Evolutionary conservation across 2,888 invertebrate species (phyloP).

Genomic region (Oscheius sp.): DNA sequence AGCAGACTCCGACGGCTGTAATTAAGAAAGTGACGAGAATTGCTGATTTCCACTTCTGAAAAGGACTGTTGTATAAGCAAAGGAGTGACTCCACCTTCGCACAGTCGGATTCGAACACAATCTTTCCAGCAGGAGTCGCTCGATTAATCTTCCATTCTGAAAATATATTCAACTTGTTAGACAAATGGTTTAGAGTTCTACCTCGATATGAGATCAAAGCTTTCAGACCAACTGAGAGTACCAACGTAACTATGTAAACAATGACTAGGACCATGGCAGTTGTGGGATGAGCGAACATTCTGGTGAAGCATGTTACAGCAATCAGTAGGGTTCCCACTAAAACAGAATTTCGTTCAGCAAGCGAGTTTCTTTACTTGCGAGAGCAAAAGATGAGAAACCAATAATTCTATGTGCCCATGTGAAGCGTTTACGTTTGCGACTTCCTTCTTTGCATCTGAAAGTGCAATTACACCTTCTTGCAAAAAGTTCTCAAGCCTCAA

Average conservation of each 20-base stretch:
- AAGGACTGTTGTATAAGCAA: background rate
- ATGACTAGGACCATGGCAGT: conserved; percentile 15
- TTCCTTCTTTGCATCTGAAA: conserved; percentile 25
- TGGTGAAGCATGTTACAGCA: background rate
- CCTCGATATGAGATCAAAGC: conserved; percentile 3
- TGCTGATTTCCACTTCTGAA: conserved; percentile 22
- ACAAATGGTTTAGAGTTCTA: background rate
- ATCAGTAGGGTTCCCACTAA: conserved; percentile 18
- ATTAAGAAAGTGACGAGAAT: conserved; percentile 2
- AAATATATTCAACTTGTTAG: background rate
- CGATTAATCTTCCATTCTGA: conserved; percentile 15
- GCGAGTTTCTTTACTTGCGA: background rate
- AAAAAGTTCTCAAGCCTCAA: too few species aligned
- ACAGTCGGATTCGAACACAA: conserved; percentile 29
- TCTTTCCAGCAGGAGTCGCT: conserved; percentile 1
- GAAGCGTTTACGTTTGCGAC: conserved; percentile 12
- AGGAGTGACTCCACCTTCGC: conserved; percentile 3
- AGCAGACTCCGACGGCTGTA: conserved; percentile 1
- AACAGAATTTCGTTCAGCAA: background rate
- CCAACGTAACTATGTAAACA: background rate
- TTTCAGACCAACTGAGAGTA: background rate
- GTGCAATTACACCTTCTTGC: too few species aligned
- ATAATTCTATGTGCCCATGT: conserved; percentile 19
- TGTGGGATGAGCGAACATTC: conserved; percentile 4
- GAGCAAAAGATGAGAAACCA: background rate